Evolutionary conservation across 2,113 vertebrate genomes (phyloP).

Genomic region (Phylloscopus whistleri): DNA sequence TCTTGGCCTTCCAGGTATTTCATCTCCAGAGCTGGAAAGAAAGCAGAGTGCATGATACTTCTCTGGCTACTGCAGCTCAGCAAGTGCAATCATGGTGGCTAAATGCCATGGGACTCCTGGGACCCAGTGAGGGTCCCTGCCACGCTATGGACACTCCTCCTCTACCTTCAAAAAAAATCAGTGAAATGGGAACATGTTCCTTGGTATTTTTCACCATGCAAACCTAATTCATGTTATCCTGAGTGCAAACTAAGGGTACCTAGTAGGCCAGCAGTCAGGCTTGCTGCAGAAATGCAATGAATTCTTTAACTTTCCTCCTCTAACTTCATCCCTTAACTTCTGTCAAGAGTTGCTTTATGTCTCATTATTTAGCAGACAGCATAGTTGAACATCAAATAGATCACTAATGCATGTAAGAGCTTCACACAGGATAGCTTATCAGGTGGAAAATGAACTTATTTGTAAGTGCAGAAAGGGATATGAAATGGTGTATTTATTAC

Average conservation of each 20-base stretch:
- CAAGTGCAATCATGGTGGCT: not conserved
- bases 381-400: not conserved
- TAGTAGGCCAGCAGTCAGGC: not conserved
- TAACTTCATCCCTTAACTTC: not conserved
- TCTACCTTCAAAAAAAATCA: not conserved
- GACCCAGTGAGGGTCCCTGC: not conserved
- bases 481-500: not conserved
- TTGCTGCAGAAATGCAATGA: not conserved
- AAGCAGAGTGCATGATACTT: accelerated
- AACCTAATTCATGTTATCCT: not conserved
- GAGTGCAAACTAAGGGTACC: not conserved
- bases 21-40: not conserved
- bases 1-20: not conserved
- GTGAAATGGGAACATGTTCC: not conserved
- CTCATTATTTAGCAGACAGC: not conserved
- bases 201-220: not conserved
- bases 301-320: not conserved
- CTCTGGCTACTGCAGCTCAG: not conserved
- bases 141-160: not conserved
- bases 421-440: not conserved
- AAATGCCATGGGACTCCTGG: not conserved
- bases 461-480: not conserved
- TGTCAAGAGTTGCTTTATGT: not conserved
- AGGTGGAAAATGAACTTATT: not conserved
- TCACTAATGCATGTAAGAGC: accelerated